A percentile compares a stretch with the other conserved stretches of the same genome.
These are phyloP conservation scores for Emesis furor DNA, from an alignment of 2,888 invertebrate genomes.

Conservation along the genomic window DNA sequence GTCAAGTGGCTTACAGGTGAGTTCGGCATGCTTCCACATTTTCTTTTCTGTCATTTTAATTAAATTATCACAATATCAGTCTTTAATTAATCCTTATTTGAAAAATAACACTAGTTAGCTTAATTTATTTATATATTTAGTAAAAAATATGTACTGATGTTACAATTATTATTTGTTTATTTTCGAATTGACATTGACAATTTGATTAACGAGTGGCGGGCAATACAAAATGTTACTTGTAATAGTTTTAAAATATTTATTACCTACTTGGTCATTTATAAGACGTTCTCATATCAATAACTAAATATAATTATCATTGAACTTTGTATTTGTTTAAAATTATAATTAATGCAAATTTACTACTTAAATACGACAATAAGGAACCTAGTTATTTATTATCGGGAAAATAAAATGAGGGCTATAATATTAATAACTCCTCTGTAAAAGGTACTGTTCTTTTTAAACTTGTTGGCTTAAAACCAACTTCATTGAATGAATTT, in stretches of 20 bases:
- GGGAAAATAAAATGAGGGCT: no score
- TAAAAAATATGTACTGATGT: constrained; percentile 11
- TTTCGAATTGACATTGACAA: constrained; percentile 61
- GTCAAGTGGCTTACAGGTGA: constrained; percentile 89
- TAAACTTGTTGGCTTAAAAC: no score
- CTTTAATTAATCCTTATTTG: background rate
- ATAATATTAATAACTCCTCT: no score
- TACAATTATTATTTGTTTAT: constrained; percentile 50
- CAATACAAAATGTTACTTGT: constrained; percentile 69
- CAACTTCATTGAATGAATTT: no score
- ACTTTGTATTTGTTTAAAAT: background rate
- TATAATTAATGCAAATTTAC: background rate
- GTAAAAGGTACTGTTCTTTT: no score
- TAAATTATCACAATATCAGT: background rate
- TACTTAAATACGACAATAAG: no score
- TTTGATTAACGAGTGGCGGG: constrained; percentile 72
- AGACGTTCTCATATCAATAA: background rate
- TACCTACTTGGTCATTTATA: background rate
- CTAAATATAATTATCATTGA: background rate
- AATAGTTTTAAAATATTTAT: background rate
- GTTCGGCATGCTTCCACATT: constrained; percentile 76
- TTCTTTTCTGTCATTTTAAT: constrained; percentile 71
- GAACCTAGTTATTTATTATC: no score
- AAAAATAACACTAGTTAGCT: background rate
- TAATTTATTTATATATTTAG: background rate